phyloP scores from a whole-genome alignment of 1,140 invertebrate genomes.

The Delia radicum region DNA sequence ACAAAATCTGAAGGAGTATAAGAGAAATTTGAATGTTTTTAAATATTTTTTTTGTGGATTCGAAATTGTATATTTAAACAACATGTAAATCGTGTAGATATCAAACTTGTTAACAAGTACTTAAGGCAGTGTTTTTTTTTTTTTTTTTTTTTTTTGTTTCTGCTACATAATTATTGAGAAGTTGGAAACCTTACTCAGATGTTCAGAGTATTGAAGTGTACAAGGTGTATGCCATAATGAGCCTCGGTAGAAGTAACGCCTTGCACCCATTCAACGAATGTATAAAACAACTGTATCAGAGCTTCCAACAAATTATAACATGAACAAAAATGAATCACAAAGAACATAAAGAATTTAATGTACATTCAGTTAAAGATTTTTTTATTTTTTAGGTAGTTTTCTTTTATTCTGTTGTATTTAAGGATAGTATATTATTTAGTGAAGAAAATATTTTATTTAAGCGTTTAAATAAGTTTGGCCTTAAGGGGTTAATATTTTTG shows the following conservation, averaged over 20 bases:
- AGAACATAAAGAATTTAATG: neutral
- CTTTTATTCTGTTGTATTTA: neutral
- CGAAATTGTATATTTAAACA: too few species aligned
- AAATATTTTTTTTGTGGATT: neutral
- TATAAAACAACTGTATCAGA: constrained; percentile 7
- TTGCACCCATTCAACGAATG: neutral
- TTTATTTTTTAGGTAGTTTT: neutral
- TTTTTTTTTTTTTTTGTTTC: constrained; percentile 34
- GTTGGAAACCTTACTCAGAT: neutral
- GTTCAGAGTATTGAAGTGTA: constrained; percentile 14
- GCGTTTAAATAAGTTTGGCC: neutral
- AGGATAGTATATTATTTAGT: neutral
- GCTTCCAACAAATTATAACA: constrained; percentile 53
- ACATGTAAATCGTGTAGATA: constrained; percentile 55
- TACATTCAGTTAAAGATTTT: neutral
- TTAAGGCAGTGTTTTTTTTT: constrained; percentile 41
- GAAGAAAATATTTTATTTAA: neutral
- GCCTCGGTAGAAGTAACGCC: neutral
- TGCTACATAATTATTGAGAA: constrained; percentile 16
- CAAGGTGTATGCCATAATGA: constrained; percentile 51
- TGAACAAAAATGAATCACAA: neutral
- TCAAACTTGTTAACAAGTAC: constrained; percentile 56
- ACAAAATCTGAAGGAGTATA: neutral
- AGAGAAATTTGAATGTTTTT: neutral
- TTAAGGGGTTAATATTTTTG: too few species aligned